Conservation (phyloP, 2,888 invertebrate genomes). For the Caenorhabditis sulstoni region DNA sequence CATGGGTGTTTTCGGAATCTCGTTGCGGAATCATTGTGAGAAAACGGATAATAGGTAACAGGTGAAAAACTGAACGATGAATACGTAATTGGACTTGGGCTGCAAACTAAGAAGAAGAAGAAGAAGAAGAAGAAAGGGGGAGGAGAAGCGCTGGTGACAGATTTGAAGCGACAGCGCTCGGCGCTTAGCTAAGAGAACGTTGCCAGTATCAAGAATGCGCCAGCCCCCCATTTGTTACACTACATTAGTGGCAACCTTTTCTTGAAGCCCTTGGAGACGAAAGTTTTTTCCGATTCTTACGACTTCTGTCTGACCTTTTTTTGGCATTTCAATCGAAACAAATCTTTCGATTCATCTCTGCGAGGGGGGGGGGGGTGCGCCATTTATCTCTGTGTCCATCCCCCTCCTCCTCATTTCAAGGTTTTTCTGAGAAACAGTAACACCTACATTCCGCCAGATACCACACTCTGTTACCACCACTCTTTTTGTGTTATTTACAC, state of each 20-base stretch:
- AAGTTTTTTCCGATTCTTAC: not conserved
- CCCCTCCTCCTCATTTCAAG: constrained; percentile 40
- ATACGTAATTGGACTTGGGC: constrained; percentile 38
- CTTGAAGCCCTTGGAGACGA: too few species aligned
- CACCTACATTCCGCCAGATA: constrained; percentile 20
- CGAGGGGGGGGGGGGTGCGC: constrained; percentile 23
- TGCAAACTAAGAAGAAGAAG: too few species aligned
- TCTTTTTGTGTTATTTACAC: not conserved
- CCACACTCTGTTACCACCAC: constrained; percentile 12
- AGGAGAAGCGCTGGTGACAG: constrained; percentile 20
- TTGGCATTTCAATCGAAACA: constrained; percentile 21
- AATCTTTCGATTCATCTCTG: constrained; percentile 47
- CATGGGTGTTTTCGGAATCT: too few species aligned
- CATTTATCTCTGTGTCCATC: constrained; percentile 48
- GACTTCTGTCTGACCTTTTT: constrained; percentile 20
- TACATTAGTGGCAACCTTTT: not conserved
- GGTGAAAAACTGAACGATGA: constrained; percentile 47
- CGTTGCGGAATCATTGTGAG: too few species aligned
- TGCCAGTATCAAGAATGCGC: not conserved
- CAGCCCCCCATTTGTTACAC: too few species aligned
- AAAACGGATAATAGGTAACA: not conserved
- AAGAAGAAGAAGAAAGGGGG: not conserved
- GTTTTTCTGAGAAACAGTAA: constrained; percentile 27
- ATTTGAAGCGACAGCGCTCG: constrained; percentile 40
- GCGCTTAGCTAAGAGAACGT: constrained; percentile 15